Base-by-base conservation (phyloP, 2,113 vertebrate genomes). In the Mugil cephalus region DNA sequence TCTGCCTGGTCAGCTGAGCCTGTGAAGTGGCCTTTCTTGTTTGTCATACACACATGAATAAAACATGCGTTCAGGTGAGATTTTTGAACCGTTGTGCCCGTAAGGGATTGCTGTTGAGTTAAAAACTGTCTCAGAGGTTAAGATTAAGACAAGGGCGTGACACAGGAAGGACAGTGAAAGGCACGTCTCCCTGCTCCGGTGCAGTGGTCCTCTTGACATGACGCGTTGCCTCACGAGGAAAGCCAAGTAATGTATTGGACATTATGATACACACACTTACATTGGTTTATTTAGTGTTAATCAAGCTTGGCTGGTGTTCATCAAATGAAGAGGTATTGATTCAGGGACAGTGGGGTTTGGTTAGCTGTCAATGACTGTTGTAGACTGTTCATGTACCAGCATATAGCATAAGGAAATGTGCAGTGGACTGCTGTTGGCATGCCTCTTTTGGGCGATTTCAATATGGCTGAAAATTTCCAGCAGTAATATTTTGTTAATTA, bases 31-130 rank as follows among this genome's bases (percentile, higher is more conserved):
- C 34, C 70, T 66, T 68, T 85, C 59, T 62, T 53, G 69, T 77
- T 74, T 80, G 71, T 54, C 48, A 69, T 50, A 51, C 47, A 81
- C 78, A 72, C 76, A 77, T 84, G 82, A 87, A 87, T 90, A 86
- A 30, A 87, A 87, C 81, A 88, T 81, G 34, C 82, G 83, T 69
- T 86, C 80, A 85, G 69, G 39, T 38, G 48, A 85, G 52, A 74
- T 64, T 69, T n/a, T 48, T 59, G 47, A 65, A 77, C 45, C 10
- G 4, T 35, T 8, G 7, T 17, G 21, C 50, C 52, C 24, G 5
- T 30, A 48, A 61, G 46, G 36, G 12, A 67, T 62, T 43, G 21
- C 40, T 61, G 39, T 43, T 38, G 52, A 74, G 79, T 45, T 67
- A 53, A 63, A 74, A 53, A 69, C 6, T 42, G 40, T 40, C 48